phyloP scores from a whole-genome alignment of 1,140 invertebrate species.

The Philotrypesis tridentata region DNA sequence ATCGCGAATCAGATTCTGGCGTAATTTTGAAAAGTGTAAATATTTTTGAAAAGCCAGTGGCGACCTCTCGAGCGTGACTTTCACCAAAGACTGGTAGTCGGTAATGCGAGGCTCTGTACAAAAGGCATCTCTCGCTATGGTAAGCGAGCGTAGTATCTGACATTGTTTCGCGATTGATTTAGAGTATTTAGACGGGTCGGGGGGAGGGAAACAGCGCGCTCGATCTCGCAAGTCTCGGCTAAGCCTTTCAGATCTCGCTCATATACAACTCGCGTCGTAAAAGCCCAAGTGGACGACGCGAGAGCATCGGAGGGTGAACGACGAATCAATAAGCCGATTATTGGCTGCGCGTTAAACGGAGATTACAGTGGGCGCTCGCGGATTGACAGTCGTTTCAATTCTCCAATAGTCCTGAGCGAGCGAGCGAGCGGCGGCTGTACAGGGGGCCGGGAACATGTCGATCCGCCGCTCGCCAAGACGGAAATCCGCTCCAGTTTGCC shows the following conservation, averaged over 20 bases:
- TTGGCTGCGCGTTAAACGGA: slow-evolving; percentile 43
- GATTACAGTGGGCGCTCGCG: slow-evolving; percentile 33
- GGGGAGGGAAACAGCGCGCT: no score
- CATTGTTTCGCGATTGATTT: no score
- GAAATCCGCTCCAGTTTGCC: slow-evolving; percentile 41
- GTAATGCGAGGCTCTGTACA: background rate
- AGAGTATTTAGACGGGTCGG: no score
- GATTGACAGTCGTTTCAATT: slow-evolving; percentile 38
- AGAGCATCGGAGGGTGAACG: background rate
- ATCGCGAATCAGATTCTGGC: no score
- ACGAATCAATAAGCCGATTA: slow-evolving; percentile 45
- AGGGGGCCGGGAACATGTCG: slow-evolving; percentile 2
- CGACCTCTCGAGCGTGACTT: background rate
- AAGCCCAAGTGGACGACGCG: background rate
- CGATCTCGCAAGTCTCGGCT: background rate
- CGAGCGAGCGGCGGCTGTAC: no score
- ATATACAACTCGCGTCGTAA: background rate
- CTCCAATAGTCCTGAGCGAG: background rate
- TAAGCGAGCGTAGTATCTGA: background rate
- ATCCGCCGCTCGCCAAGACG: background rate
- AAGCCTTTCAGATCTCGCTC: background rate
- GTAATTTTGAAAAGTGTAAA: background rate
- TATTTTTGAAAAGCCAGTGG: background rate
- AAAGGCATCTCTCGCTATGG: background rate
- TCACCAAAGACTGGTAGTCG: background rate